Base-by-base conservation (phyloP, 2,888 invertebrate species). In the Plusia festucae region DNA sequence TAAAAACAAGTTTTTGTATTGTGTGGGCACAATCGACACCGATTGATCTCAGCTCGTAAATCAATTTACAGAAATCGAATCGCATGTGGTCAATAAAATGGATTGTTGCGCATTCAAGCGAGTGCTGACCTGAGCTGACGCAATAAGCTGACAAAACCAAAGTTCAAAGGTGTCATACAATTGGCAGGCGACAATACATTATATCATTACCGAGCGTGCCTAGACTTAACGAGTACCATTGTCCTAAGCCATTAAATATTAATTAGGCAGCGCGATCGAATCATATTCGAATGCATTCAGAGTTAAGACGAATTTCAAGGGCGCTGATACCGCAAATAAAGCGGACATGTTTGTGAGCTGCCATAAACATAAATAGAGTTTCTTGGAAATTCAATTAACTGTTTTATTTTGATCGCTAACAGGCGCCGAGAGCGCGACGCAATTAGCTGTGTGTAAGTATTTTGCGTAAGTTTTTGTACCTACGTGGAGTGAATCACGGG, bases 371-470 rank as follows among this genome's bases (percentile, higher is more conserved):
- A 88, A 89, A 88, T 88, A 88, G 85, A 81, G 68, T 55, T 91
- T 91, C 92, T 87, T 67, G 81, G 91, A 91, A 91, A 78, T 81
- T 73, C 62, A 80, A 81, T 84, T 85, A 82, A 74, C 73, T 76
- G 78, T 76, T 81, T 83, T 85, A 85, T 86, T 86, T 86, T 79
- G 68, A 72, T 79, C 77, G 70, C 70, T 72, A 76, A 77, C 68
- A 68, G 80, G 73, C 81, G 76, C 70, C 73, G 74, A 54, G 65
- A 66, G 61, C 64, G 76, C 79, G 81, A 72, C 82, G 76, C 68
- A 75, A 75, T 77, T 70, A 77, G 75, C 65, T 44, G 63, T 61
- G 66, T 70, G 79, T 75, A 62, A 66, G 54, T 70, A 70, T 79
- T 78, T 81, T 74, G 80, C 82, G 72, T 82, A 81, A 76, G 70